Conservation (phyloP, 2,888 invertebrate species). For the Drosophila meridionalis region DNA sequence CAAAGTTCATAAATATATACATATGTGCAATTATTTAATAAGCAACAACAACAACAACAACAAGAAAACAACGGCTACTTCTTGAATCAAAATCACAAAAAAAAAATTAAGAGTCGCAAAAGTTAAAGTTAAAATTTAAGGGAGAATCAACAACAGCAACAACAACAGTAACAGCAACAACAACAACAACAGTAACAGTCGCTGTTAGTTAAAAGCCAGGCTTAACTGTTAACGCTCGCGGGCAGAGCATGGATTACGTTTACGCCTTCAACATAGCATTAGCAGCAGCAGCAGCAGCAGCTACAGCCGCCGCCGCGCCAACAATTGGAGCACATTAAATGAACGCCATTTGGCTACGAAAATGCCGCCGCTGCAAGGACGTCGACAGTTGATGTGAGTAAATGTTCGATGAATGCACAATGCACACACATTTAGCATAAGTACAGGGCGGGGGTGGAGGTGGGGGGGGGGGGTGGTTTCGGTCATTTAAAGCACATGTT, state of each 20-base stretch:
- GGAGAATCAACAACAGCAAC: slow-evolving; percentile 23
- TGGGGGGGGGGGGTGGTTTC: slow-evolving; percentile 2
- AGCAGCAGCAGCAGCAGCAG: slow-evolving; percentile 22
- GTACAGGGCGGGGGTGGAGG: neutral
- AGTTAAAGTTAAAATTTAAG: slow-evolving; percentile 23
- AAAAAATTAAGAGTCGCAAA: slow-evolving; percentile 13
- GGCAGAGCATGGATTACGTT: slow-evolving; percentile 72
- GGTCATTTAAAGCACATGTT: slow-evolving; percentile 64
- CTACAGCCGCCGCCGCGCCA: slow-evolving; percentile 35
- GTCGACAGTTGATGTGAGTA: slow-evolving; percentile 70
- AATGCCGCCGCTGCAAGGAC: slow-evolving; percentile 75
- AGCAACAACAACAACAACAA: slow-evolving; percentile 6
- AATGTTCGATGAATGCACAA: neutral
- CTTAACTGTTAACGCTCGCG: slow-evolving; percentile 43
- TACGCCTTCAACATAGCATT: slow-evolving; percentile 47
- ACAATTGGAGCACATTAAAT: slow-evolving; percentile 54
- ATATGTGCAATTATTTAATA: slow-evolving; percentile 13
- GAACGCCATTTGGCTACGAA: slow-evolving; percentile 69
- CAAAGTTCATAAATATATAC: neutral
- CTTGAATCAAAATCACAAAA: slow-evolving; percentile 38
- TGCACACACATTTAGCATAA: slow-evolving; percentile 11
- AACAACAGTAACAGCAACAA: slow-evolving; percentile 18
- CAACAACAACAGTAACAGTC: slow-evolving; percentile 31
- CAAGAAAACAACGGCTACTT: slow-evolving; percentile 38
- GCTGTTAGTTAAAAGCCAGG: slow-evolving; percentile 11